These are phyloP conservation scores for Ophion slaviceki DNA, from an alignment of 2,888 invertebrate species.

Conservation along the genomic window DNA sequence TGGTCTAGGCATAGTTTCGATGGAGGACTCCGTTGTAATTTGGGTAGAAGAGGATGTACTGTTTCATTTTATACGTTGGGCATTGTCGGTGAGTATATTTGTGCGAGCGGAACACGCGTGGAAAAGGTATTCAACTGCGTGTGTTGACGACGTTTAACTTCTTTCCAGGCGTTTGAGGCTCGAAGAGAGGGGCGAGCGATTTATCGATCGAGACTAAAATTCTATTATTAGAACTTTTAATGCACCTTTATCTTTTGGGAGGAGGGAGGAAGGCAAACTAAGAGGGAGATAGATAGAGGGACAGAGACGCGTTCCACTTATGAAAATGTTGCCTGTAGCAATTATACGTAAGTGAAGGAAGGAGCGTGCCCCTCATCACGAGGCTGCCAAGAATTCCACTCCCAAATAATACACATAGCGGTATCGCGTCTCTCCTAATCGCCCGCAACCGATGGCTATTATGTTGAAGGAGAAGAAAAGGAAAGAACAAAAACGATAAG, in stretches of 20 bases:
- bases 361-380: conserved; percentile 19
- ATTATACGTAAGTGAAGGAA: conserved; percentile 11
- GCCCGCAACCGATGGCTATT: neutral
- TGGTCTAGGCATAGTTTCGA: neutral
- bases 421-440: conserved; percentile 21
- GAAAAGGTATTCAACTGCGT: neutral
- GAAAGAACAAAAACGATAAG: conserved; percentile 45
- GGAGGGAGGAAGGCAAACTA: neutral
- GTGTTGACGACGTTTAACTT: neutral
- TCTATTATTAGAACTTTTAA: conserved; percentile 25
- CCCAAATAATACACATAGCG: conserved; percentile 33
- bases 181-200: neutral
- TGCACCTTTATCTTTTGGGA: conserved; percentile 12
- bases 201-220: conserved; percentile 22
- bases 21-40: neutral
- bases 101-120: neutral
- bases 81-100: neutral
- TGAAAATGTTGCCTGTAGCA: neutral
- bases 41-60: neutral
- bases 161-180: neutral
- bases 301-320: neutral
- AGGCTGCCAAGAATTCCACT: conserved; percentile 36
- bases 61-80: neutral
- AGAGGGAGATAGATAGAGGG: neutral
- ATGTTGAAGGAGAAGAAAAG: conserved; percentile 12